Percentiles rank a stretch among this genome's conserved stretches.
Conservation (phyloP, 2,888 invertebrate genomes). For the Drosophila putrida region DNA sequence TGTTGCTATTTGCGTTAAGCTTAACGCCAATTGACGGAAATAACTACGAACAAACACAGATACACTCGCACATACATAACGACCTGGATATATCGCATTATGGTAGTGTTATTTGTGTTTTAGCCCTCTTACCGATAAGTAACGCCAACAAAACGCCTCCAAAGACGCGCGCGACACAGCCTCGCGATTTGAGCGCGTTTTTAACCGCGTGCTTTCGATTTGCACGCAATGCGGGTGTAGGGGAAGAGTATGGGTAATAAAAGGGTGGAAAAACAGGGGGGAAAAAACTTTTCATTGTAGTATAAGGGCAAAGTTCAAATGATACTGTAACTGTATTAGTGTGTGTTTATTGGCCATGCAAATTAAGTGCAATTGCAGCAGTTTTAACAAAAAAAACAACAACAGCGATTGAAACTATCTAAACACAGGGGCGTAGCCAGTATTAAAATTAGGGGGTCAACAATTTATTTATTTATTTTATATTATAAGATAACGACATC, state of each 20-base stretch:
- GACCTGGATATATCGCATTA: constrained; percentile 23
- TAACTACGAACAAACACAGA: constrained; percentile 18
- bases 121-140: constrained; percentile 23
- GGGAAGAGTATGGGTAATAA: not conserved
- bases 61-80: not conserved
- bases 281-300: constrained; percentile 33
- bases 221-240: constrained; percentile 33
- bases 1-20: constrained; percentile 56
- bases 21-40: constrained; percentile 50
- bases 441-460: not conserved
- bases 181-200: constrained; percentile 42
- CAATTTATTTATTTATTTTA: no score
- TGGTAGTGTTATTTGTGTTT: constrained; percentile 7
- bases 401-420: not conserved
- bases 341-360: constrained; percentile 53
- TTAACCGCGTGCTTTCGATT: constrained; percentile 66
- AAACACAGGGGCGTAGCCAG: not conserved
- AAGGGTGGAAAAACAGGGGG: not conserved
- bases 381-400: constrained; percentile 3
- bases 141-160: constrained; percentile 23
- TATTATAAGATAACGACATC: no score
- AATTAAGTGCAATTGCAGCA: constrained; percentile 63
- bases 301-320: constrained; percentile 59
- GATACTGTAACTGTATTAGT: constrained; percentile 15
- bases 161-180: constrained; percentile 37